These are phyloP conservation scores for Alitta virens DNA, from an alignment of 2,888 invertebrate species.

Conservation along the genomic window DNA sequence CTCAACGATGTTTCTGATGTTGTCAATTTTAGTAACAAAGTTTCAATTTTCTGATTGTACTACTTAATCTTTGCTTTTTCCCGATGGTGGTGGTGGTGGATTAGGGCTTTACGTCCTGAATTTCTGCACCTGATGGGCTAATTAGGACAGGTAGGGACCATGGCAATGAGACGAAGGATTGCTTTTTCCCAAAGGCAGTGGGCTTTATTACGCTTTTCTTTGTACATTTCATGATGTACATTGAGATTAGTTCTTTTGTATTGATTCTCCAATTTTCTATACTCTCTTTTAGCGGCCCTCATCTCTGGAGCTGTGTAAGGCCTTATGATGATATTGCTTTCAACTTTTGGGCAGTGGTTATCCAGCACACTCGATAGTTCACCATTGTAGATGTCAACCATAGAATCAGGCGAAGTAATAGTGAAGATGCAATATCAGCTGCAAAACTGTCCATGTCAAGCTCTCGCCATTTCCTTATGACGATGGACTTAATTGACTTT, in stretches of 20 bases:
- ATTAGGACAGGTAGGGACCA: too few relatives aligned
- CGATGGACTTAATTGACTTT: background rate
- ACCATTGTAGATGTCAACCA: background rate
- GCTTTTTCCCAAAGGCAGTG: background rate
- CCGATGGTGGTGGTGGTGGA: too few relatives aligned
- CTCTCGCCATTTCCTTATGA: background rate
- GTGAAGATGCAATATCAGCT: too few relatives aligned
- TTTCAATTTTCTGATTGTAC: background rate
- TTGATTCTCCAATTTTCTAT: background rate
- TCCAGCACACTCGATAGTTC: background rate
- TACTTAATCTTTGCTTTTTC: background rate
- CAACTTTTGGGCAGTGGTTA: background rate
- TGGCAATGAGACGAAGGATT: too few relatives aligned
- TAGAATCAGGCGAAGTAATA: background rate
- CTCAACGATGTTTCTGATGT: background rate
- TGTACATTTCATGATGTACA: background rate
- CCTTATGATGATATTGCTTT: background rate
- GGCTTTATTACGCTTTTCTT: background rate
- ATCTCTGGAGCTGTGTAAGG: background rate
- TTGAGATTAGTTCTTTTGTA: background rate
- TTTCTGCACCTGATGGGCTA: too few relatives aligned
- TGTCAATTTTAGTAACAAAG: background rate
- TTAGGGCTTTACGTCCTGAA: too few relatives aligned
- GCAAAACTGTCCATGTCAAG: background rate
- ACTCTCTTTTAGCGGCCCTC: background rate